A percentile compares a stretch with the other conserved stretches of the same genome.
Conservation (phyloP, 2,888 invertebrate genomes). For the Dimorphilus gyrociliatus region DNA sequence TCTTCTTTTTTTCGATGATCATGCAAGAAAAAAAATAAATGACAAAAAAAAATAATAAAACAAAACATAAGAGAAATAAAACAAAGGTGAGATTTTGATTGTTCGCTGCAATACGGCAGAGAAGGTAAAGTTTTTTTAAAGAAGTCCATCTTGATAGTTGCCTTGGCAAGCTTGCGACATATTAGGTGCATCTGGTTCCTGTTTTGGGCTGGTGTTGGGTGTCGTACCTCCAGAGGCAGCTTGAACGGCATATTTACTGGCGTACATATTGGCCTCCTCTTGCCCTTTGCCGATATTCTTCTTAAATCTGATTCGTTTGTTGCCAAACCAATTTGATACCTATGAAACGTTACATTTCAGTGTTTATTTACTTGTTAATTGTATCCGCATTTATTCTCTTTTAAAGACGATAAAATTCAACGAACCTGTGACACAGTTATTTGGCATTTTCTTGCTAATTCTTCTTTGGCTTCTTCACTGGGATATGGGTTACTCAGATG, state of each 20-base stretch:
- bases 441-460: conserved; percentile 93
- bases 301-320: conserved; percentile 98
- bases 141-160: too few relatives aligned
- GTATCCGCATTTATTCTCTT: background rate
- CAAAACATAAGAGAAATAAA: too few relatives aligned
- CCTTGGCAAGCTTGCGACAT: too few relatives aligned
- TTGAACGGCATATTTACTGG: conserved; percentile 57
- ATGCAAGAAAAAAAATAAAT: too few relatives aligned
- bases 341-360: conserved; percentile 27
- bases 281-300: conserved; percentile 99
- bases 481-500: conserved; percentile 99
- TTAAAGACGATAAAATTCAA: background rate
- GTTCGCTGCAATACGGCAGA: too few relatives aligned
- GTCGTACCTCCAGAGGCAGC: background rate
- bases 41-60: too few relatives aligned
- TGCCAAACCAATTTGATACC: conserved; percentile 99
- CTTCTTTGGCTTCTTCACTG: conserved; percentile 98
- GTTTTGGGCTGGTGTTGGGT: too few relatives aligned
- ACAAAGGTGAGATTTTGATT: too few relatives aligned
- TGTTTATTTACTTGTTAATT: background rate
- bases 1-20: too few relatives aligned
- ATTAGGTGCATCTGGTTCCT: too few relatives aligned
- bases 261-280: conserved; percentile 96
- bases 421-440: conserved; percentile 95
- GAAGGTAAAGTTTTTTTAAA: too few relatives aligned